These are phyloP conservation scores for Oscheius myriophilus DNA, from an alignment of 2,888 invertebrate species.

Conservation along the genomic window DNA sequence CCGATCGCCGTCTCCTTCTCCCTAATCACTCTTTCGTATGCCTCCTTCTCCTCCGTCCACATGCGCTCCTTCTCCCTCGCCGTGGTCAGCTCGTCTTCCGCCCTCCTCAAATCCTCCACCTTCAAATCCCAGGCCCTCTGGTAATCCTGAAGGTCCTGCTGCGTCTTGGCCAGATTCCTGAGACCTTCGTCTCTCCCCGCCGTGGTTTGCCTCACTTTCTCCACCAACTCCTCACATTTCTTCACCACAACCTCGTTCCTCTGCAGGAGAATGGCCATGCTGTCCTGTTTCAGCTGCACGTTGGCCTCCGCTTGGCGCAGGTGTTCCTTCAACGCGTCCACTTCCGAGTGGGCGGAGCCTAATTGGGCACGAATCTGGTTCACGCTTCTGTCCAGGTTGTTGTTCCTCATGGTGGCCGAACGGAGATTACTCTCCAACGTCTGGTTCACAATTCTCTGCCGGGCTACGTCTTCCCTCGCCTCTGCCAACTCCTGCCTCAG, in stretches of 20 bases:
- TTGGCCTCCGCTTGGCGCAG: not conserved
- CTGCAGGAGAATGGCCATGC: slow-evolving; percentile 3
- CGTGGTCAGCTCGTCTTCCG: not conserved
- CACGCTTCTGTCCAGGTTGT: slow-evolving; percentile 9
- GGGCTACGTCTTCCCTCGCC: not conserved
- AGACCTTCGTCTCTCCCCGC: slow-evolving; percentile 7
- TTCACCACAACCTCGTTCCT: slow-evolving; percentile 17
- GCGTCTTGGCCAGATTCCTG: not conserved
- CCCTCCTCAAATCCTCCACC: not conserved
- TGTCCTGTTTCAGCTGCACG: not conserved
- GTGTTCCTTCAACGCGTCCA: slow-evolving; percentile 1
- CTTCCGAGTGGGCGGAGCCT: not conserved
- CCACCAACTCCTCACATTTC: slow-evolving; percentile 18
- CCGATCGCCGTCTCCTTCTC: slow-evolving; percentile 2
- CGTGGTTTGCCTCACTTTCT: not conserved
- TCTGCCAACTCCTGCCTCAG: not conserved
- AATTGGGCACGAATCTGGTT: slow-evolving; percentile 12
- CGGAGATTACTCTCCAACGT: slow-evolving; percentile 1
- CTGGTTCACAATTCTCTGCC: not conserved
- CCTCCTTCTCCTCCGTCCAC: slow-evolving; percentile 3
- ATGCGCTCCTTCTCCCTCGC: not conserved
- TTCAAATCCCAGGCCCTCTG: not conserved
- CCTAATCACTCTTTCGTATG: not conserved
- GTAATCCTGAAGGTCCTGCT: not conserved
- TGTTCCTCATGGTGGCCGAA: not conserved